phyloP scores from a whole-genome alignment of 2,888 invertebrate species.

The Taphrorychus bicolor region DNA sequence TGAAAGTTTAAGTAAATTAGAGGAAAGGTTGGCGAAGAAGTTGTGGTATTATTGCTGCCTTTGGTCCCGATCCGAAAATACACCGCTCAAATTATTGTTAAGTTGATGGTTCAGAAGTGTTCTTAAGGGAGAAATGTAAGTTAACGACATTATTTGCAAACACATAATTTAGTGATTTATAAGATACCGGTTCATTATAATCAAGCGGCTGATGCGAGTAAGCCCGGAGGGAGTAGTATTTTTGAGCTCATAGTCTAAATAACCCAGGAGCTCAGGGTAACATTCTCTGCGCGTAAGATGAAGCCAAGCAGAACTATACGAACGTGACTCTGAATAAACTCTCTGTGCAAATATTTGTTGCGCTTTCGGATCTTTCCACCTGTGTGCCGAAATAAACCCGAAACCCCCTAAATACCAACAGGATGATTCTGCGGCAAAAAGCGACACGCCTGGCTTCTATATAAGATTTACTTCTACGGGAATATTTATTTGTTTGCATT shows the following conservation, averaged over 20 bases:
- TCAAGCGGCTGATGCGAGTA: background rate
- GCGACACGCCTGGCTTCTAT: conserved; percentile 21
- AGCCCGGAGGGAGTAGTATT: background rate
- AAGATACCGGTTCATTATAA: background rate
- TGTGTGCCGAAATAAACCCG: conserved; percentile 50
- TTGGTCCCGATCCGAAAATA: no score
- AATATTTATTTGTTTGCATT: conserved; percentile 6
- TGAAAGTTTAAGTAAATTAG: no score
- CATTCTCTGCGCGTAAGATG: conserved; percentile 58
- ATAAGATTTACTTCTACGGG: background rate
- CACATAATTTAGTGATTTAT: background rate
- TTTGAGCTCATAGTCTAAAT: conserved; percentile 39
- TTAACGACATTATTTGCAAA: background rate
- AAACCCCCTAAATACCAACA: conserved; percentile 38
- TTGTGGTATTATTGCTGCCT: no score
- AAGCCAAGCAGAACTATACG: conserved; percentile 58
- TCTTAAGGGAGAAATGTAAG: no score
- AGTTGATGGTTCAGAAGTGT: no score
- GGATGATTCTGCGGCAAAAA: conserved; percentile 38
- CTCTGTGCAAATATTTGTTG: conserved; percentile 59
- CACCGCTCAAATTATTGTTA: no score
- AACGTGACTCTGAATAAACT: conserved; percentile 60
- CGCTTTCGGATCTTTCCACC: conserved; percentile 58
- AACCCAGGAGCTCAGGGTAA: conserved; percentile 41
- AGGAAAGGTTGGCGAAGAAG: no score